These are phyloP conservation scores for Poecilia latipinna DNA, from an alignment of 2,113 vertebrate genomes.

Conservation along the genomic window DNA sequence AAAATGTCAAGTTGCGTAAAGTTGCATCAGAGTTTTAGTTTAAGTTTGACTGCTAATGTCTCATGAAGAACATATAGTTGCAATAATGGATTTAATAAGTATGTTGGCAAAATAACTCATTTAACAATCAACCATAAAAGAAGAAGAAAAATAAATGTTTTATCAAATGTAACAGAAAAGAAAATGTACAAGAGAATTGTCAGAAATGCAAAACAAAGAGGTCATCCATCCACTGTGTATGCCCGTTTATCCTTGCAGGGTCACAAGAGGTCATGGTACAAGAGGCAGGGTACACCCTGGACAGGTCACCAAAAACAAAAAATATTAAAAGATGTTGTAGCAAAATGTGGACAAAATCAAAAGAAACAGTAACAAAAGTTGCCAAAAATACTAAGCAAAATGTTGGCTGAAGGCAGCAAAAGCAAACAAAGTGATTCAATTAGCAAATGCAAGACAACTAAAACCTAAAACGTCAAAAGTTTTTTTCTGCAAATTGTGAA, in stretches of 20 bases:
- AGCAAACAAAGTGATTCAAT: not conserved
- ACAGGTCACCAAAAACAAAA: not conserved
- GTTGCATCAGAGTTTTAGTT: not conserved
- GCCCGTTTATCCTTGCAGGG: no score
- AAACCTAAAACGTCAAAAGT: not conserved
- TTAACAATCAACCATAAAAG: not conserved
- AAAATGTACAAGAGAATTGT: no score
- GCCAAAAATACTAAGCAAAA: not conserved
- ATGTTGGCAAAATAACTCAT: not conserved
- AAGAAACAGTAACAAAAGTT: not conserved
- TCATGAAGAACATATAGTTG: no score
- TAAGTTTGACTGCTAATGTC: not conserved
- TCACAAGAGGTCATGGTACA: no score
- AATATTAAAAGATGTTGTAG: not conserved
- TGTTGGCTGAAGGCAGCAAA: not conserved
- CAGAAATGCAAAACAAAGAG: no score
- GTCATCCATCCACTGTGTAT: no score
- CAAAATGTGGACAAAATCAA: not conserved
- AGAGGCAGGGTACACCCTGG: no score
- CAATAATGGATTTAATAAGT: no score
- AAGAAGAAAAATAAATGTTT: not conserved
- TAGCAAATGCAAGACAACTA: no score
- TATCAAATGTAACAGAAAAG: no score
- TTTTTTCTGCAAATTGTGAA: not conserved
- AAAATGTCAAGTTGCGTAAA: not conserved